A percentile compares a stretch with the other conserved stretches of the same genome.
These are phyloP conservation scores for Albula goreensis DNA, from an alignment of 2,113 vertebrate species.

Conservation along the genomic window DNA sequence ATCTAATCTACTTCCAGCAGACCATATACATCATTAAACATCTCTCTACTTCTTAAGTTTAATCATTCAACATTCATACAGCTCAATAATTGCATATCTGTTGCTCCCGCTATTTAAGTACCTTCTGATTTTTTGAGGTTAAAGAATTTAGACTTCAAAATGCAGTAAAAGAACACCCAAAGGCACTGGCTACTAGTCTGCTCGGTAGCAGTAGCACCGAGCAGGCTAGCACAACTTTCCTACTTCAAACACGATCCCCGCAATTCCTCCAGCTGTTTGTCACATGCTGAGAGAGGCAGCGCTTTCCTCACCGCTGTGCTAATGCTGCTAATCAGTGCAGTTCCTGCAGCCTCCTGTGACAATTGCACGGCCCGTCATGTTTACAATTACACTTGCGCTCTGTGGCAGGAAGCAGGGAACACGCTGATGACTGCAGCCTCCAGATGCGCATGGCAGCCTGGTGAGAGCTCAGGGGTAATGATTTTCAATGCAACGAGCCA, in stretches of 20 bases:
- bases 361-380: slow-evolving; percentile 8
- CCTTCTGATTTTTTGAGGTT: too few relatives aligned
- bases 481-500: neutral
- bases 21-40: too few relatives aligned
- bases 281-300: neutral
- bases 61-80: too few relatives aligned
- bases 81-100: too few relatives aligned
- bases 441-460: neutral
- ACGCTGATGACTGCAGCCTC: neutral
- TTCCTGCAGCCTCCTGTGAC: slow-evolving; percentile 11
- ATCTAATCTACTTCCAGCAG: too few relatives aligned
- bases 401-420: neutral
- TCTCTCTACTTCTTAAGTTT: too few relatives aligned
- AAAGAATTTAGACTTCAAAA: too few relatives aligned
- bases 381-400: neutral
- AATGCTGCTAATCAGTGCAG: slow-evolving; percentile 9
- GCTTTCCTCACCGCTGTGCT: neutral
- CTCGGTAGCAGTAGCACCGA: too few relatives aligned
- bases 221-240: neutral
- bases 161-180: neutral
- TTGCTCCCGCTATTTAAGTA: too few relatives aligned
- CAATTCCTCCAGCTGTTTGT: neutral
- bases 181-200: neutral
- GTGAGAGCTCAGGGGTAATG: neutral
- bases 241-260: neutral